These are phyloP conservation scores for Ephialtes manifestator DNA, from an alignment of 2,888 invertebrate species.

Conservation along the genomic window DNA sequence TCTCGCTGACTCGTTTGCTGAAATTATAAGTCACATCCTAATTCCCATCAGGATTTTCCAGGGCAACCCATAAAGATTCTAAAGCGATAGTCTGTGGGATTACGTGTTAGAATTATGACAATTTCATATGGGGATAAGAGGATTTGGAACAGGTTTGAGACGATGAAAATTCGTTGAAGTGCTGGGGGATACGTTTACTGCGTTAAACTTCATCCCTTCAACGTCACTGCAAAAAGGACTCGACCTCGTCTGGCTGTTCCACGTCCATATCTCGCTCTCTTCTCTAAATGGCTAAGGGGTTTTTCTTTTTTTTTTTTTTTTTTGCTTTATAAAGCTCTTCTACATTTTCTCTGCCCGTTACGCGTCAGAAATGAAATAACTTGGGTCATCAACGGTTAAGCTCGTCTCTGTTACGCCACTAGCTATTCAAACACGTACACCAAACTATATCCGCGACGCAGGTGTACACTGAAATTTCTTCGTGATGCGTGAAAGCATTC, in stretches of 20 bases:
- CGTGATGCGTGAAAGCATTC: slow-evolving; percentile 23
- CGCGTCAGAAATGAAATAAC: slow-evolving; percentile 47
- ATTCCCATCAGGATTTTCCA: slow-evolving; percentile 23
- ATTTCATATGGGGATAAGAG: not conserved
- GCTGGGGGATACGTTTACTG: not conserved
- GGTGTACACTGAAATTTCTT: slow-evolving; percentile 36
- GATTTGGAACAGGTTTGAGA: not conserved
- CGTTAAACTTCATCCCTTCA: slow-evolving; percentile 41
- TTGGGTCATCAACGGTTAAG: slow-evolving; percentile 54
- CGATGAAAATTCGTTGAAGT: slow-evolving; percentile 38
- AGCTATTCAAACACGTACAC: slow-evolving; percentile 37
- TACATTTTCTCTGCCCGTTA: slow-evolving; percentile 19
- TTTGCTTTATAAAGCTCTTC: slow-evolving; percentile 15
- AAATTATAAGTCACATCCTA: not conserved
- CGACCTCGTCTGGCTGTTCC: not conserved
- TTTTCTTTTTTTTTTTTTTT: slow-evolving; percentile 6
- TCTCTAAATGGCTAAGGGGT: not conserved
- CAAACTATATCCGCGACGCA: not conserved
- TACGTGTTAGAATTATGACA: slow-evolving; percentile 20
- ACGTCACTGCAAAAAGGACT: slow-evolving; percentile 33
- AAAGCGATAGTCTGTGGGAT: not conserved
- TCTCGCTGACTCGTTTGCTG: not conserved
- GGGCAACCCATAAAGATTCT: slow-evolving; percentile 23
- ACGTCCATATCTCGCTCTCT: not conserved
- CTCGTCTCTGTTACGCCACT: slow-evolving; percentile 5